Conservation (phyloP, 2,888 invertebrate genomes). For the Pseudococcus viburni region DNA sequence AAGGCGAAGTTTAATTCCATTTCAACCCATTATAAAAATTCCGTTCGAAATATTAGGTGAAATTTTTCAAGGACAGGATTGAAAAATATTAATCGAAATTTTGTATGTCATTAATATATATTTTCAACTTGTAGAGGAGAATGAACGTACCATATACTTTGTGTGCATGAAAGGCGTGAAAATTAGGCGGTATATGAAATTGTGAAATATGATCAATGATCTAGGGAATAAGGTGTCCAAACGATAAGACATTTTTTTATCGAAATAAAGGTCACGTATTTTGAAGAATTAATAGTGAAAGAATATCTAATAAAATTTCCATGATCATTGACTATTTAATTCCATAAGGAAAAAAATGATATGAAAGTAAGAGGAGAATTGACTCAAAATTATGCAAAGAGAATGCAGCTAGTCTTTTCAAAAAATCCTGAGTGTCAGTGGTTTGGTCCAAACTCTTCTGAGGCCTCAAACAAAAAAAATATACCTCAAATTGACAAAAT, state of each 20-base stretch:
- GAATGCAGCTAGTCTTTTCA: no score
- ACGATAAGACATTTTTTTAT: background rate
- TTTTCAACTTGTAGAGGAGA: background rate
- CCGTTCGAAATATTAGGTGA: constrained; percentile 8
- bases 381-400: no score
- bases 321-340: no score
- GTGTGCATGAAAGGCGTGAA: constrained; percentile 11
- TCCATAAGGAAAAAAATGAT: no score
- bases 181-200: background rate
- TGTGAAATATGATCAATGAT: constrained; percentile 34
- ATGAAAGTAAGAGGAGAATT: no score
- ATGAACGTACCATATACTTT: background rate
- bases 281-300: background rate
- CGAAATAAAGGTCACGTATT: background rate
- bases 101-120: background rate
- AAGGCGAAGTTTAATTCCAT: constrained; percentile 11
- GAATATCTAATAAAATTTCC: background rate
- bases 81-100: constrained; percentile 13
- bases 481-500: no score
- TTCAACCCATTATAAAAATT: constrained; percentile 6
- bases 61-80: constrained; percentile 19
- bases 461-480: no score
- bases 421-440: no score
- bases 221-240: background rate
- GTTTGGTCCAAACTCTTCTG: no score